Percentiles rank a stretch among this genome's conserved stretches.
These are phyloP conservation scores for Falco punctatus DNA, from an alignment of 2,113 vertebrate species.

Conservation along the genomic window DNA sequence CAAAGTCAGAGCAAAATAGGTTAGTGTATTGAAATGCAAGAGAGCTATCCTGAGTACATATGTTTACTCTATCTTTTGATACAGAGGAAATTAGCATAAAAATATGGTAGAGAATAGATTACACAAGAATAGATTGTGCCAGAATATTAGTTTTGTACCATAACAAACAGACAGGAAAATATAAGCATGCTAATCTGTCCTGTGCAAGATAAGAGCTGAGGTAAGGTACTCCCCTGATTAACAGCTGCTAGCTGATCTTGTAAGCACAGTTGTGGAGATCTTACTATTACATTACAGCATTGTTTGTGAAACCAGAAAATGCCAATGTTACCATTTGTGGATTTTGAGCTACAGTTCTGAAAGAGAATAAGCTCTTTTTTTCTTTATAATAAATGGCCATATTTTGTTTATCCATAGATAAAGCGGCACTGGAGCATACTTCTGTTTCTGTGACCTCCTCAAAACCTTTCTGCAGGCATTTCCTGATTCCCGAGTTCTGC, in stretches of 20 bases:
- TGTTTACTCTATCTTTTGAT: conserved; percentile 31
- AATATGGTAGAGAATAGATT: neutral
- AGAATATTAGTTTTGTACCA: conserved; percentile 4
- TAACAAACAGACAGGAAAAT: neutral
- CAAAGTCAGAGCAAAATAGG: conserved; percentile 7
- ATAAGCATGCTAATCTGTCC: conserved; percentile 1
- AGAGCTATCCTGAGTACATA: neutral
- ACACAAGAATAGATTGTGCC: neutral
- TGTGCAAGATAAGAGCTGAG: conserved; percentile 13
- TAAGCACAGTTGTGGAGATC: neutral
- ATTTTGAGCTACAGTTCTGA: neutral
- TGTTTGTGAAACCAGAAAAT: neutral
- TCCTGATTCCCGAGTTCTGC: conserved; percentile 6
- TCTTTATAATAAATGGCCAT: neutral
- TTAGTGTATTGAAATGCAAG: neutral
- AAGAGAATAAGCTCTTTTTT: neutral
- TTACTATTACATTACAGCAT: neutral
- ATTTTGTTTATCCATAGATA: conserved; percentile 48
- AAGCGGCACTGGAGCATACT: neutral
- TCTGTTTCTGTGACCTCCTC: conserved; percentile 30
- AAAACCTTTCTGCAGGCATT: conserved; percentile 48
- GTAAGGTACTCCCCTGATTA: conserved; percentile 10
- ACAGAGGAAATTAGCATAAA: conserved; percentile 16
- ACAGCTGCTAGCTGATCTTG: conserved; percentile 15
- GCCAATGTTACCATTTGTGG: neutral